Percentiles rank a stretch among this genome's conserved stretches.
phyloP scores from a whole-genome alignment of 37 sponge, comb jelly and placozoan species.

The Agelas oroides region DNA sequence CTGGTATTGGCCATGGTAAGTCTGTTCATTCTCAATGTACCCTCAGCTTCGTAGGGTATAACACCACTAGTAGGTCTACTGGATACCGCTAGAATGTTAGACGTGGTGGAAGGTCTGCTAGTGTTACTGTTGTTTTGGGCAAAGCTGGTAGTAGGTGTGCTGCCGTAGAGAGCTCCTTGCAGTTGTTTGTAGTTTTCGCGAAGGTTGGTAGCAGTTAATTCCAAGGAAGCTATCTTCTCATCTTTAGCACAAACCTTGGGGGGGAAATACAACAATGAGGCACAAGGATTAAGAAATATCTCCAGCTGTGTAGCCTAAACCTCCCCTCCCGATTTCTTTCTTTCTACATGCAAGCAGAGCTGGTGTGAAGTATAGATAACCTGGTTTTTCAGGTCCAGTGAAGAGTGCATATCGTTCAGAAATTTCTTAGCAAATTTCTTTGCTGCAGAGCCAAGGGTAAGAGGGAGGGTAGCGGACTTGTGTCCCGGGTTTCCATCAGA shows the following conservation, averaged over 20 bases:
- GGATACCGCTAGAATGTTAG: neutral
- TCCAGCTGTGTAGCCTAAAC: too few species aligned
- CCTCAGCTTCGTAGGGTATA: slow-evolving; percentile 27
- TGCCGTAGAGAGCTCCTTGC: neutral
- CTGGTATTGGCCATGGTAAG: neutral
- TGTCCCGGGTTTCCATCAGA: slow-evolving; percentile 8
- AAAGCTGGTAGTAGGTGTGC: neutral
- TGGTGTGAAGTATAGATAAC: slow-evolving; percentile 12
- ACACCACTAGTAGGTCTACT: neutral
- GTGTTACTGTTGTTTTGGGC: neutral
- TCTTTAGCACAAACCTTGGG: slow-evolving; percentile 10
- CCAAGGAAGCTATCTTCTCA: neutral
- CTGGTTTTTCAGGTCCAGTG: slow-evolving; percentile 16
- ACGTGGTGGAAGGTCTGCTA: neutral
- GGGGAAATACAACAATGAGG: neutral
- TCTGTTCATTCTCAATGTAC: slow-evolving; percentile 18
- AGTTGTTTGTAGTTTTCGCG: neutral
- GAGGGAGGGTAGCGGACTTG: slow-evolving; percentile 24
- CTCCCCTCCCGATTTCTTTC: too few species aligned
- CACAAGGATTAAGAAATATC: too few species aligned
- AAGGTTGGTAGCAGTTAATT: neutral
- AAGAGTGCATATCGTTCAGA: neutral
- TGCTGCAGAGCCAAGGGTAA: slow-evolving; percentile 58
- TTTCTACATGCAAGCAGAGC: neutral
- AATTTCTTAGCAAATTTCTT: slow-evolving; percentile 39